These are phyloP conservation scores for Eucriotettix oculatus DNA, from an alignment of 2,888 invertebrate genomes.

Conservation along the genomic window DNA sequence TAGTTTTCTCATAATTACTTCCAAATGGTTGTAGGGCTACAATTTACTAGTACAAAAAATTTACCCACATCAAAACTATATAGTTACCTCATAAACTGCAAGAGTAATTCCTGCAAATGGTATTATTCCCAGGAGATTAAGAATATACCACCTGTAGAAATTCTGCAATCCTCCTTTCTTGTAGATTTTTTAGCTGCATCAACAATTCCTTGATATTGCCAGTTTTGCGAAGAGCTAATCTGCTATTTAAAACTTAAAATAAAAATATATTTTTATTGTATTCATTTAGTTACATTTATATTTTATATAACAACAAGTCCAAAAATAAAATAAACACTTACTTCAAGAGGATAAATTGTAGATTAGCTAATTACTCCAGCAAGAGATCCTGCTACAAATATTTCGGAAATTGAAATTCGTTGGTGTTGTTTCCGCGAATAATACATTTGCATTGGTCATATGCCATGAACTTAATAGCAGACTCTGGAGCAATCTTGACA, in stretches of 20 bases:
- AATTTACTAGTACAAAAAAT: too few species aligned
- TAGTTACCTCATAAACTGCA: slow-evolving; percentile 75
- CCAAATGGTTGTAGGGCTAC: too few species aligned
- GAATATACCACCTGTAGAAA: slow-evolving; percentile 95
- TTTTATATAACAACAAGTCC: background rate
- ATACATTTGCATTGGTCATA: slow-evolving; percentile 90
- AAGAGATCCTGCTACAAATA: slow-evolving; percentile 85
- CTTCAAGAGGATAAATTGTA: slow-evolving; percentile 93
- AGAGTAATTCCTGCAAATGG: slow-evolving; percentile 98
- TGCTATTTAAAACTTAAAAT: slow-evolving; percentile 79
- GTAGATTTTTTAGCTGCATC: slow-evolving; percentile 84
- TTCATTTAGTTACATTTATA: background rate
- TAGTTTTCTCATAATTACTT: too few species aligned
- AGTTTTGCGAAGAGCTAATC: slow-evolving; percentile 87
- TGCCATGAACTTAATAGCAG: slow-evolving; percentile 95
- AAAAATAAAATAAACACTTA: slow-evolving; percentile 20
- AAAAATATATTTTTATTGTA: background rate
- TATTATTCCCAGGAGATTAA: slow-evolving; percentile 91
- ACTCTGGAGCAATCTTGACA: slow-evolving; percentile 96
- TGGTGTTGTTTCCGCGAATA: slow-evolving; percentile 60
- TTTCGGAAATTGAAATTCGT: slow-evolving; percentile 75
- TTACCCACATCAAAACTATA: background rate
- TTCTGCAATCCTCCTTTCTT: slow-evolving; percentile 64
- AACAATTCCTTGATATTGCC: slow-evolving; percentile 78
- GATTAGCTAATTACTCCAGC: slow-evolving; percentile 95